Evolutionary conservation across 2,797 vertebrate species (phyloP).

Genomic region (Heliangelus exortis): DNA sequence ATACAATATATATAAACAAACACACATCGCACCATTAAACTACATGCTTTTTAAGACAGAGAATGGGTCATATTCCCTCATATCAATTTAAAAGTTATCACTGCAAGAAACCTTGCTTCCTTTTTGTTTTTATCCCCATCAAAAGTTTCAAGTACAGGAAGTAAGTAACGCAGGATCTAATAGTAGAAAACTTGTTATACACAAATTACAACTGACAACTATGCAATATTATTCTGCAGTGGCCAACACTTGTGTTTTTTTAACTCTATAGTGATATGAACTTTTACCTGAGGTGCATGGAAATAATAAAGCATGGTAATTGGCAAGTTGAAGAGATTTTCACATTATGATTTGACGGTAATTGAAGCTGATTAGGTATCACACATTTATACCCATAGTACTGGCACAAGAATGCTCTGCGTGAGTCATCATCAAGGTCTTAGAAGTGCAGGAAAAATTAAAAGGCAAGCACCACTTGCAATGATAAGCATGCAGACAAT

Average conservation of each 20-base stretch:
- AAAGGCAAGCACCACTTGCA: conserved; percentile 77
- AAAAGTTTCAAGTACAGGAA: conserved; percentile 78
- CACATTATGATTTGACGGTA: conserved; percentile 53
- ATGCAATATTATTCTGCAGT: conserved; percentile 51
- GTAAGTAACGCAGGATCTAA: conserved; percentile 73
- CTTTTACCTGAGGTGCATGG: conserved; percentile 81
- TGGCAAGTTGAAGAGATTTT: conserved; percentile 43
- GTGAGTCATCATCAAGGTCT: conserved; percentile 59
- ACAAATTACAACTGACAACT: conserved; percentile 65
- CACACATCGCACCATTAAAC: conserved; percentile 76
- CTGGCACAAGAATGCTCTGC: conserved; percentile 65
- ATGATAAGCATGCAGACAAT: conserved; percentile 75
- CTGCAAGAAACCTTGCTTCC: conserved; percentile 72
- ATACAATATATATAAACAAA: conserved; percentile 84
- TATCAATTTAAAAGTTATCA: conserved; percentile 70
- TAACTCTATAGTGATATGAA: conserved; percentile 49
- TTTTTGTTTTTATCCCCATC: conserved; percentile 70
- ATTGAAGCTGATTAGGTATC: conserved; percentile 42
- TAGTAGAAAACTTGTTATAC: conserved; percentile 70
- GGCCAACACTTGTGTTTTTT: conserved; percentile 48
- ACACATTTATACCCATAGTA: conserved; percentile 49
- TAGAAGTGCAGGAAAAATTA: conserved; percentile 53
- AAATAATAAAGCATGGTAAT: conserved; percentile 49
- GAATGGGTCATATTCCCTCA: conserved; percentile 74
- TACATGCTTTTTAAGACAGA: conserved; percentile 80